Evolutionary conservation across 2,888 invertebrate species (phyloP), one percentile per base, ranked within the genome.

Genomic region (Formica aserva): DNA sequence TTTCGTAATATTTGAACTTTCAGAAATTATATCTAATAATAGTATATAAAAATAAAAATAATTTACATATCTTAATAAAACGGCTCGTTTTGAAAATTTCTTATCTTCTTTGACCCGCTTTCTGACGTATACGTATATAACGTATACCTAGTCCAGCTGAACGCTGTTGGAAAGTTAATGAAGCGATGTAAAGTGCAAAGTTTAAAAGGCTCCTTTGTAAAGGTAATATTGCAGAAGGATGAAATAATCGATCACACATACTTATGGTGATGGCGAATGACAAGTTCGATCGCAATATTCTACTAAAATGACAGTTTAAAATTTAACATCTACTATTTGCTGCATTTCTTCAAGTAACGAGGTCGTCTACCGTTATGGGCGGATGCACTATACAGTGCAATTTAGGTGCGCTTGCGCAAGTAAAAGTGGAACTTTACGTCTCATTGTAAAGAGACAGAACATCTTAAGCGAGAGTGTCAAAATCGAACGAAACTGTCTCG

Each of bases 381-480:
- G 45, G 41, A 72, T 80, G 78, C 78, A 72, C 78, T 72, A 60
- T 78, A 45, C 60, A 48, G 18, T 22, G 78, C 48, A 80, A 72
- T 80, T 80, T 80, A 80, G 74, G 13, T 72, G 60, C 72, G 78
- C 74, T 60, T 72, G 78, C 45, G 78, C 74, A 41, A 72, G 60
- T 72, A 60, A 60, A 48, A 45, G 45, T 4, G 2, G n/a, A 26
- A 72, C 74, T 80, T 78, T 80, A 80, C 45, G 57, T 78, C 72
- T 60, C 29, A 38, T 60, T 78, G 72, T 26, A 13, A 6, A 45
- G 60, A 22, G 57, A 48, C 48, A 41, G 45, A 72, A 72, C 78
- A 13, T 60, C 71, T 32, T 60, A 48, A 71, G 71, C 72, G 74
- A 69, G 15, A 41, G 35, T 35, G 45, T 48, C n/a, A 8, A 60